Evolutionary conservation across 1,140 invertebrate genomes (phyloP).

Genomic region (Chironomus tepperi): DNA sequence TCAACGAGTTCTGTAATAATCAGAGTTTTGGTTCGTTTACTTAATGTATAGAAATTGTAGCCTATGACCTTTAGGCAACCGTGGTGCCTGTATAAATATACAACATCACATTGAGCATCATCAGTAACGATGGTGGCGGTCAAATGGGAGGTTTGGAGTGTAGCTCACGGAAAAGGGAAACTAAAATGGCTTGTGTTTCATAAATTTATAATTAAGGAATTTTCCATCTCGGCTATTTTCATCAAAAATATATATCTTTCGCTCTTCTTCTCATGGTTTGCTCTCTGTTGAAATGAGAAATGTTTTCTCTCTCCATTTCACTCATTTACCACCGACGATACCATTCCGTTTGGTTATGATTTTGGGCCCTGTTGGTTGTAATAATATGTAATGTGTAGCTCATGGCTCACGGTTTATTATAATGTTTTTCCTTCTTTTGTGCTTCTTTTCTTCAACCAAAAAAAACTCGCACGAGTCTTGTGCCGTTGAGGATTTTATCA

Average conservation of each 20-base stretch:
- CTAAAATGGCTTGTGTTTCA: constrained; percentile 21
- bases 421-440: neutral
- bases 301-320: neutral
- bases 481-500: constrained; percentile 7
- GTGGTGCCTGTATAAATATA: neutral
- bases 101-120: neutral
- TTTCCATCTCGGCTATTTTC: constrained; percentile 23
- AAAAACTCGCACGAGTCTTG: too few relatives aligned
- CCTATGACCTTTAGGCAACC: constrained; percentile 9
- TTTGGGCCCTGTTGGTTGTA: too few relatives aligned
- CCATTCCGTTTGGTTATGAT: too few relatives aligned
- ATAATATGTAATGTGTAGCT: too few relatives aligned
- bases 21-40: constrained; percentile 14
- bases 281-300: constrained; percentile 2
- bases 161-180: neutral
- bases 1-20: neutral
- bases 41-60: constrained; percentile 17
- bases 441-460: neutral
- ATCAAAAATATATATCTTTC: neutral
- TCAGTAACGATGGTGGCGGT: neutral
- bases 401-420: neutral
- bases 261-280: neutral
- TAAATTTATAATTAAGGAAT: constrained; percentile 24
- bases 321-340: too few relatives aligned
- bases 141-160: neutral